Evolutionary conservation across 1,140 invertebrate species (phyloP).

Genomic region (Drosophila mauritiana): DNA sequence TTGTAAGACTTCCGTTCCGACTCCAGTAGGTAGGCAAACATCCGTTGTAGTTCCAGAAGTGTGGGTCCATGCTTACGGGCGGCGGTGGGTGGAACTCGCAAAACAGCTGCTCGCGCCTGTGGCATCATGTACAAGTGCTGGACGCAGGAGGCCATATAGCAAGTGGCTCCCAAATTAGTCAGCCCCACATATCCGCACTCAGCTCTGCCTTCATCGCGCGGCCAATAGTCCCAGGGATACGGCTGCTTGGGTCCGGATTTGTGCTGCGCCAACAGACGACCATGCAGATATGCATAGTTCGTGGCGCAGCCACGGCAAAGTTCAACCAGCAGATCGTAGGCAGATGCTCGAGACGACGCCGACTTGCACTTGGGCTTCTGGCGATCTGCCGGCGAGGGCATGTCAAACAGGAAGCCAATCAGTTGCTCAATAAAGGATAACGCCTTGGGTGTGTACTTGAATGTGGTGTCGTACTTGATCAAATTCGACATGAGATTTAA

Average conservation of each 20-base stretch:
- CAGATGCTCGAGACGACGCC: slow-evolving; percentile 92
- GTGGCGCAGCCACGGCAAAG: slow-evolving; percentile 92
- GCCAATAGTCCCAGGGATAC: slow-evolving; percentile 99
- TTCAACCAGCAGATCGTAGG: slow-evolving; percentile 95
- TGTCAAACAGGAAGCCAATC: slow-evolving; percentile 95
- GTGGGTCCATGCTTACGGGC: slow-evolving; percentile 92
- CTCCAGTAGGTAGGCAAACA: slow-evolving; percentile 97
- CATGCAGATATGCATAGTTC: slow-evolving; percentile 94
- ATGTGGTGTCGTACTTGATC: slow-evolving; percentile 94
- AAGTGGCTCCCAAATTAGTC: slow-evolving; percentile 97
- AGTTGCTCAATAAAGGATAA: slow-evolving; percentile 90
- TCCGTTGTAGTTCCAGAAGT: slow-evolving; percentile 94
- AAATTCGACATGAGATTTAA: slow-evolving; percentile 93
- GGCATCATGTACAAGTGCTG: slow-evolving; percentile 99
- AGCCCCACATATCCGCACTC: slow-evolving; percentile 97
- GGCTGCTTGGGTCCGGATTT: slow-evolving; percentile 92
- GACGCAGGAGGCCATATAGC: slow-evolving; percentile 98
- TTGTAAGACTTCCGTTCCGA: slow-evolving; percentile 98
- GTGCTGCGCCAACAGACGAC: slow-evolving; percentile 93
- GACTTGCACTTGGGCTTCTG: slow-evolving; percentile 97
- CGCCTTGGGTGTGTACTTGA: slow-evolving; percentile 92
- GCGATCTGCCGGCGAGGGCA: slow-evolving; percentile 93
- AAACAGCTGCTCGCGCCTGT: slow-evolving; percentile 92
- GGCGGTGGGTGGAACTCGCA: slow-evolving; percentile 87
- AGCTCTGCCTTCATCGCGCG: slow-evolving; percentile 95